phyloP scores from a whole-genome alignment of 2,797 vertebrate genomes.

The Dallia pectoralis region DNA sequence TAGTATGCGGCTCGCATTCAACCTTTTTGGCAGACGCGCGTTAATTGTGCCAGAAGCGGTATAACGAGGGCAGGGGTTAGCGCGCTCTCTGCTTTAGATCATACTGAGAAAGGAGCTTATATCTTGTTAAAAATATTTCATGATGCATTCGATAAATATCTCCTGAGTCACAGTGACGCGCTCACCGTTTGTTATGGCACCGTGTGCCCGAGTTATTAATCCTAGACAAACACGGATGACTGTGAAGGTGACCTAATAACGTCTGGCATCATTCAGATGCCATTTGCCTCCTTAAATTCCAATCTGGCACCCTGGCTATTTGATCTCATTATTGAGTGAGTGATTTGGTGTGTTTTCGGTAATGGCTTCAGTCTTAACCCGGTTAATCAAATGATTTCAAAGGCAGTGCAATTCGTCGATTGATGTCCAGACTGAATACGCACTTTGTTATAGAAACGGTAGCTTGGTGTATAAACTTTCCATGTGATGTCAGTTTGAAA shows the following conservation, averaged over 20 bases:
- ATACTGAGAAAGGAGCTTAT: slow-evolving; percentile 71
- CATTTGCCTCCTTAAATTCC: slow-evolving; percentile 76
- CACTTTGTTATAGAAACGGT: not conserved
- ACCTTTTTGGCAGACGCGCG: slow-evolving; percentile 43
- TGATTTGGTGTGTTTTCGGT: slow-evolving; percentile 63
- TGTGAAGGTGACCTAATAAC: slow-evolving; percentile 76
- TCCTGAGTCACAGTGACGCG: slow-evolving; percentile 74
- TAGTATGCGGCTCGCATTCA: slow-evolving; percentile 21
- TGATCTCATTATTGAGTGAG: slow-evolving; percentile 52
- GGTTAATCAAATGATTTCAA: slow-evolving; percentile 59
- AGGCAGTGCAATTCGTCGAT: slow-evolving; percentile 27
- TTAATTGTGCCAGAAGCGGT: slow-evolving; percentile 30
- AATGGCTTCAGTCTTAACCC: slow-evolving; percentile 57
- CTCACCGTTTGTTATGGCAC: slow-evolving; percentile 77
- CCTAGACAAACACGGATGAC: slow-evolving; percentile 74
- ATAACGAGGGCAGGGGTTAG: slow-evolving; percentile 57
- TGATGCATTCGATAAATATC: slow-evolving; percentile 83
- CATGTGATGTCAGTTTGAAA: not conserved
- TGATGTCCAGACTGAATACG: not conserved
- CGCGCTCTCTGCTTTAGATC: slow-evolving; percentile 56
- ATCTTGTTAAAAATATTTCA: slow-evolving; percentile 82
- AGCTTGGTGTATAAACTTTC: not conserved
- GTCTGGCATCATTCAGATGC: slow-evolving; percentile 74
- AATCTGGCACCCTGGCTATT: slow-evolving; percentile 63
- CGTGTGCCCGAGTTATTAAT: slow-evolving; percentile 75